Evolutionary conservation across 1,140 invertebrate genomes (phyloP).

Genomic region (Listronotus bonariensis): DNA sequence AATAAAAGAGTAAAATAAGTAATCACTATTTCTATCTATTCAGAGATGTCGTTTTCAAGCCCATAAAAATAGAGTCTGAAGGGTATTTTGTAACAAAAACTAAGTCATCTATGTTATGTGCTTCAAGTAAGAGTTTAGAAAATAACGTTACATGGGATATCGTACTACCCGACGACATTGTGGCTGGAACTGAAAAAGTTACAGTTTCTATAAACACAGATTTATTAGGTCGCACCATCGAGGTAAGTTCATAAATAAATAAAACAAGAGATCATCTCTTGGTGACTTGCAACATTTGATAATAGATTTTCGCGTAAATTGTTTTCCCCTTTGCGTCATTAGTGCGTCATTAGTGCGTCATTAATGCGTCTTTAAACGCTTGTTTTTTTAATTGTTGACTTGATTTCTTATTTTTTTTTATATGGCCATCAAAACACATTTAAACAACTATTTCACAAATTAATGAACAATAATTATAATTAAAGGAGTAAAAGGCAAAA

Average conservation of each 20-base stretch:
- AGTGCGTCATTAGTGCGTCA: no score
- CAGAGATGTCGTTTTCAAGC: conserved; percentile 62
- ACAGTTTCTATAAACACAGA: conserved; percentile 62
- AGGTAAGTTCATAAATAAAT: conserved; percentile 43
- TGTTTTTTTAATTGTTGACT: no score
- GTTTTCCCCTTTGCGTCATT: no score
- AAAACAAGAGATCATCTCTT: no score
- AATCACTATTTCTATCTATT: conserved; percentile 10
- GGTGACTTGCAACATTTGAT: no score
- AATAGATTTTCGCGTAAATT: no score
- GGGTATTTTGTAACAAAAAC: conserved; percentile 61
- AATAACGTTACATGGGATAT: conserved; percentile 47
- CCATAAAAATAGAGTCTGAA: conserved; percentile 61
- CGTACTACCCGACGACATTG: conserved; percentile 55
- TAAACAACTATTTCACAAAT: no score
- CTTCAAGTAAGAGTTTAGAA: conserved; percentile 21
- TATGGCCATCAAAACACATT: no score
- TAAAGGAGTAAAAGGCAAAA: no score
- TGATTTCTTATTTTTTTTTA: no score
- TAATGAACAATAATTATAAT: no score
- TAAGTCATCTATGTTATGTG: conserved; percentile 61
- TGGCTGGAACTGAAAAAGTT: conserved; percentile 58
- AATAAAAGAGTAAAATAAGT: not conserved
- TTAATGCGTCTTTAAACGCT: no score
- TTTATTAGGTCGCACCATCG: conserved; percentile 63